These are phyloP conservation scores for Siniperca obscura DNA, from an alignment of 2,797 vertebrate species.

Conservation along the genomic window DNA sequence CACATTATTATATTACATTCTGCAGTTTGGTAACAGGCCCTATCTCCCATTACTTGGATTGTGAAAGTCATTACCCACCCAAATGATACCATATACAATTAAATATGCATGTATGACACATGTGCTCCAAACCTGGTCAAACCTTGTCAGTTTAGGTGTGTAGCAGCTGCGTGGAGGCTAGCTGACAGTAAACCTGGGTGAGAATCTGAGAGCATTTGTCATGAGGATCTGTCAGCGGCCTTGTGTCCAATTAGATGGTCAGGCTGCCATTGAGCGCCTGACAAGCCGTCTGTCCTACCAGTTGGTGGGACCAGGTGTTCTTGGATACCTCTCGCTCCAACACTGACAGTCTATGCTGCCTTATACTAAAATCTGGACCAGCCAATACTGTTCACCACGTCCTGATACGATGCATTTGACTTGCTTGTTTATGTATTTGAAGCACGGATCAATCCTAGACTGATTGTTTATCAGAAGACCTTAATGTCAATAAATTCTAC, in stretches of 20 bases:
- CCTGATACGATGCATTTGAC: not conserved
- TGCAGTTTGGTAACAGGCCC: not conserved
- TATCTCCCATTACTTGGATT: not conserved
- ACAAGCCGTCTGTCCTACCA: conserved; percentile 72
- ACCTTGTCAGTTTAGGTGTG: conserved; percentile 42
- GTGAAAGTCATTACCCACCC: not conserved
- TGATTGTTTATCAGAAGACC: too few species aligned
- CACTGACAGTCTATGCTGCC: conserved; percentile 41
- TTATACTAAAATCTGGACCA: not conserved
- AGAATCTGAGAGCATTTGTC: conserved; percentile 54
- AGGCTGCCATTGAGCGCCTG: conserved; percentile 52
- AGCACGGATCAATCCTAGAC: too few species aligned
- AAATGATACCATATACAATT: not conserved
- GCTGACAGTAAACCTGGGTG: conserved; percentile 57
- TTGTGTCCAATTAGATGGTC: conserved; percentile 77
- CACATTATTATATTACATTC: not conserved
- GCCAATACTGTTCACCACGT: not conserved
- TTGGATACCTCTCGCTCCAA: conserved; percentile 66
- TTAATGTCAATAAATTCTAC: too few species aligned
- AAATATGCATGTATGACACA: conserved; percentile 26
- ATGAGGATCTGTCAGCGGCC: conserved; percentile 68
- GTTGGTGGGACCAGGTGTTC: conserved; percentile 75
- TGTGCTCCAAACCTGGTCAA: conserved; percentile 20
- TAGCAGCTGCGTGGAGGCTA: conserved; percentile 35
- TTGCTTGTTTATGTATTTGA: conserved; percentile 1